Percentiles rank a stretch among this genome's conserved stretches.
phyloP scores from a whole-genome alignment of 2,113 vertebrate genomes.

The Silurus meridionalis region DNA sequence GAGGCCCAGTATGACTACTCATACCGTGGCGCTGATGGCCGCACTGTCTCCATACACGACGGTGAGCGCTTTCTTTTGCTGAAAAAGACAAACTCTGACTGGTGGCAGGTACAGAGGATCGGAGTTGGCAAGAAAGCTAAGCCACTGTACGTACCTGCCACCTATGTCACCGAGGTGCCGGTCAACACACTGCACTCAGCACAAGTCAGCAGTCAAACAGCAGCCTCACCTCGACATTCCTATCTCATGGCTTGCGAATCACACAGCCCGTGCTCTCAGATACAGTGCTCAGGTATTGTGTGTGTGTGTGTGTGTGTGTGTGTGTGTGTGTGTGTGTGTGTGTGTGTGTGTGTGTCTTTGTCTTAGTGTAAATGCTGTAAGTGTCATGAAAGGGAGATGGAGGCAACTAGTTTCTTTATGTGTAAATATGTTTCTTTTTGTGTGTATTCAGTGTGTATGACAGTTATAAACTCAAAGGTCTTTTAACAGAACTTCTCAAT shows the following conservation, averaged over 20 bases:
- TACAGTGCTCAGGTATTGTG: conserved; percentile 61
- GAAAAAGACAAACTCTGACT: conserved; percentile 83
- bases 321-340: too few relatives aligned
- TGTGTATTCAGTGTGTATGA: not conserved
- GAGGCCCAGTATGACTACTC: conserved; percentile 82
- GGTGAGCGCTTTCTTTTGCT: conserved; percentile 86
- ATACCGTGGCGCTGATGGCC: conserved; percentile 79
- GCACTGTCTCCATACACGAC: conserved; percentile 79
- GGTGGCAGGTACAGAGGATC: conserved; percentile 86
- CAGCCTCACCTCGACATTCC: conserved; percentile 46
- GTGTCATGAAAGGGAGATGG: not conserved
- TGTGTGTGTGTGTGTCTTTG: not conserved
- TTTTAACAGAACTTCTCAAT: not conserved
- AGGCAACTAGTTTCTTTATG: not conserved
- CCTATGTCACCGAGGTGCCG: conserved; percentile 79
- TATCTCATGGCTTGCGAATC: conserved; percentile 53
- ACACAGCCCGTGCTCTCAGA: conserved; percentile 53
- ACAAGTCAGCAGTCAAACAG: conserved; percentile 52
- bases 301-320: not conserved
- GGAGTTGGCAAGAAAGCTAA: conserved; percentile 71
- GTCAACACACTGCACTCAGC: conserved; percentile 55
- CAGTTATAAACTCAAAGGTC: too few relatives aligned
- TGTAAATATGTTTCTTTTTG: not conserved
- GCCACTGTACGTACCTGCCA: conserved; percentile 85
- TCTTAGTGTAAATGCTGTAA: not conserved